Conservation (phyloP, 92 coral and sea anemone genomes). For the Bergia puertoricense region DNA sequence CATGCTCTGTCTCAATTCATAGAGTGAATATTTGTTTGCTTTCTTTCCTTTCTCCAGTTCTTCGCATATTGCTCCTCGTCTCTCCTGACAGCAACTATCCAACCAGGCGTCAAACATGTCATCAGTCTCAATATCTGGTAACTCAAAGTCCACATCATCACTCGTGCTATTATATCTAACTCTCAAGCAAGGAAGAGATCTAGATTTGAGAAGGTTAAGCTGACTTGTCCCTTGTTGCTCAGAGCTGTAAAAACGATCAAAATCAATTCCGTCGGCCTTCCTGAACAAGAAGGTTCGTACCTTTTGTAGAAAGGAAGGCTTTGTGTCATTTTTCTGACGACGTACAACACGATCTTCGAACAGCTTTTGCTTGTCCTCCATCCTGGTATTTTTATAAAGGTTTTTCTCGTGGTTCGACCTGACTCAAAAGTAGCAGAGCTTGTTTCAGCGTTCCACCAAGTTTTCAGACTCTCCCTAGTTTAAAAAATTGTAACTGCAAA, state of each 20-base stretch:
- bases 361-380: neutral
- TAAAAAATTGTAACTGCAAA: neutral
- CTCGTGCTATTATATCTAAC: neutral
- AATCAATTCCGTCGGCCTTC: neutral
- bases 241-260: neutral
- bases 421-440: neutral
- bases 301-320: neutral
- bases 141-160: neutral
- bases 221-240: neutral
- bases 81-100: neutral
- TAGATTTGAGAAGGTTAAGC: neutral
- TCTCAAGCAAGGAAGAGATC: neutral
- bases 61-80: neutral
- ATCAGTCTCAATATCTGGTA: neutral
- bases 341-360: neutral
- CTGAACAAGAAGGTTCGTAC: no score
- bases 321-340: neutral
- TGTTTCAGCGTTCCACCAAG: neutral
- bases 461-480: neutral
- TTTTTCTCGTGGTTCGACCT: neutral
- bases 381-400: neutral
- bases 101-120: neutral
- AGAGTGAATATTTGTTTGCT: neutral
- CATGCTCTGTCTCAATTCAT: neutral
- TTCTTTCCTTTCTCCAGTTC: slow-evolving; percentile 4